phyloP scores from a whole-genome alignment of 2,797 vertebrate genomes.

The Spea hammondii region DNA sequence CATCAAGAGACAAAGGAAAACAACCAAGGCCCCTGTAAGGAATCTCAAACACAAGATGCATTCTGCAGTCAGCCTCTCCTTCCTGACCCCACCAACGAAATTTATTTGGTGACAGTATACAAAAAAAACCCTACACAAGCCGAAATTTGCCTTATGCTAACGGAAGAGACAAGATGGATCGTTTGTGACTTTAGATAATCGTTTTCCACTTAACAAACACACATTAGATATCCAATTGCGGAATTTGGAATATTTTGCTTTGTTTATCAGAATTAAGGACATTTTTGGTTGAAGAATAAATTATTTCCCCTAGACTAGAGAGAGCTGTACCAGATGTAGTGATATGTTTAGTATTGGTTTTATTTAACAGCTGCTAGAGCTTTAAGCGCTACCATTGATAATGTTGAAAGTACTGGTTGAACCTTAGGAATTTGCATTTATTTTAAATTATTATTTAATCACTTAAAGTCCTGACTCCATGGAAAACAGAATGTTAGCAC shows the following conservation, averaged over 20 bases:
- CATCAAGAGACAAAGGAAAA: conserved; percentile 50
- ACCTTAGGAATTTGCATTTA: neutral
- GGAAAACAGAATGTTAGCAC: too few species aligned
- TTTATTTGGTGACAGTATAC: conserved; percentile 21
- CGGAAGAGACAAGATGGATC: neutral
- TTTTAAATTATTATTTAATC: too few species aligned
- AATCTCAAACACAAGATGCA: conserved; percentile 28
- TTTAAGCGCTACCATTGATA: neutral
- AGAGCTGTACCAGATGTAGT: neutral
- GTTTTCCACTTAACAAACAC: conserved; percentile 1
- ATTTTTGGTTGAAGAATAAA: conserved; percentile 1
- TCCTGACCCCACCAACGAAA: conserved; percentile 4
- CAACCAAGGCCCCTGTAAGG: conserved; percentile 52
- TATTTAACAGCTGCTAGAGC: neutral
- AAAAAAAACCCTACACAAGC: neutral
- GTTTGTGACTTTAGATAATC: conserved; percentile 14
- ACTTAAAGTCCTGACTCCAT: too few species aligned
- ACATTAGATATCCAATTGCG: neutral
- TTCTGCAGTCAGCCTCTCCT: conserved; percentile 5
- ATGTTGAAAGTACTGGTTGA: neutral
- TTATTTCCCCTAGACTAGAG: conserved; percentile 6
- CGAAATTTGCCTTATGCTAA: conserved; percentile 9
- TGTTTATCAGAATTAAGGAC: conserved; percentile 26
- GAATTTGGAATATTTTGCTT: conserved; percentile 16
- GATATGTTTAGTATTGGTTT: neutral